A percentile compares a stretch with the other conserved stretches of the same genome.
Evolutionary conservation across 2,113 vertebrate species (phyloP).

Genomic region (Alaudala cheleensis): DNA sequence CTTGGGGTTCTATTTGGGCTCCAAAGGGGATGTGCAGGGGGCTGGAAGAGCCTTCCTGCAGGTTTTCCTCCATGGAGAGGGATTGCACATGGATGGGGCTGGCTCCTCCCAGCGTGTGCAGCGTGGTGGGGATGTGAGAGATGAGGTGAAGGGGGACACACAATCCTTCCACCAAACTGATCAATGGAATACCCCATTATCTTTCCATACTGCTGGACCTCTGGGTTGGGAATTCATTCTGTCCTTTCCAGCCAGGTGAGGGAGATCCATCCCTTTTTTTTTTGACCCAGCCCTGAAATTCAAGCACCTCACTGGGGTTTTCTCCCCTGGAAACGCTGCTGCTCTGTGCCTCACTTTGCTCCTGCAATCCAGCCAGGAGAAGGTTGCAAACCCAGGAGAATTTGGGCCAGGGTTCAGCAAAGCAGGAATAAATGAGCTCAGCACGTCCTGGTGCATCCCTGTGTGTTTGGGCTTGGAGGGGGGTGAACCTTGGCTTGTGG

Average conservation of each 20-base stretch:
- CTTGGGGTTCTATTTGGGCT: background rate
- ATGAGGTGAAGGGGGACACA: background rate
- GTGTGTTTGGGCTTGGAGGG: background rate
- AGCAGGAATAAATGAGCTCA: background rate
- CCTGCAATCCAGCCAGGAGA: background rate
- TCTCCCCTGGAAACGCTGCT: background rate
- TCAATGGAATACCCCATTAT: background rate
- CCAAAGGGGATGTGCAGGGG: no score
- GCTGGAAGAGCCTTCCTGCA: background rate
- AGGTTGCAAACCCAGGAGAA: background rate
- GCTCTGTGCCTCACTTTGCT: background rate
- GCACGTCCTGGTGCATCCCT: background rate
- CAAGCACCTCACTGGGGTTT: background rate
- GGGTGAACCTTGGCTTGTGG: background rate
- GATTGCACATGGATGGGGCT: background rate
- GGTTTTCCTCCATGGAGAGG: background rate
- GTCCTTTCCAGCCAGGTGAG: background rate
- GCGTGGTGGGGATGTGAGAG: accelerated
- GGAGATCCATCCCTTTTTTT: background rate
- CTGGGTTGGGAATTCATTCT: background rate
- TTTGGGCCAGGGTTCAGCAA: background rate
- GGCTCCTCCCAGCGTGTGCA: background rate
- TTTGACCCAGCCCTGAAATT: background rate
- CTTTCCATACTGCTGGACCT: background rate
- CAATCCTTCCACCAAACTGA: background rate